Evolutionary conservation across 2,113 vertebrate species (phyloP).

Genomic region (Ctenomys sociabilis): DNA sequence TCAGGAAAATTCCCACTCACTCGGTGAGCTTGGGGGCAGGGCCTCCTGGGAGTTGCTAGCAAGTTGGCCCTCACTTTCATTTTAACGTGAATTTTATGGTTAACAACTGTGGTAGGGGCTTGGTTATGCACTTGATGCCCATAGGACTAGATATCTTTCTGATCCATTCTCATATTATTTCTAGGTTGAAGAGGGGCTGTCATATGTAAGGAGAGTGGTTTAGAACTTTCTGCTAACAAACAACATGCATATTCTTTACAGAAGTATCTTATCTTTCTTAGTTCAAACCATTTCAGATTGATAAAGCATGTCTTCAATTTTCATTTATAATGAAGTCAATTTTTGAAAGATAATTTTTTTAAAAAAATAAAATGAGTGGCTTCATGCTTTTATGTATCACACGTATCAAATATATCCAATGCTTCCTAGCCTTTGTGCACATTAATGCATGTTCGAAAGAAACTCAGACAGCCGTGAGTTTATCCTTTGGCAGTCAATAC

Average conservation of each 20-base stretch:
- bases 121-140: not conserved
- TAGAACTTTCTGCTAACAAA: not conserved
- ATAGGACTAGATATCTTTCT: not conserved
- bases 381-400: conserved; percentile 55
- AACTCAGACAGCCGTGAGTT: conserved; percentile 60
- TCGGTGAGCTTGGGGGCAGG: no score
- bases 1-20: no score
- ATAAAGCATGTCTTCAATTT: not conserved
- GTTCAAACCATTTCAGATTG: not conserved
- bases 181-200: not conserved
- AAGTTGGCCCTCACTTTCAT: no score
- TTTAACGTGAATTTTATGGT: not conserved
- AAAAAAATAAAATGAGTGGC: not conserved
- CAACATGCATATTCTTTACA: not conserved
- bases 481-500: conserved; percentile 4
- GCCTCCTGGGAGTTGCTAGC: no score
- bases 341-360: conserved; percentile 3
- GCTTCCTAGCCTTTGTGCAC: conserved; percentile 64
- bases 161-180: not conserved
- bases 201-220: not conserved
- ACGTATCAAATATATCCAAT: conserved; percentile 31
- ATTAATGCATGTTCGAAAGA: conserved; percentile 52
- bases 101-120: no score
- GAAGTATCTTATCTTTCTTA: not conserved
- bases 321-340: not conserved